phyloP scores from a whole-genome alignment of 2,797 vertebrate species.

The Callimico goeldii region DNA sequence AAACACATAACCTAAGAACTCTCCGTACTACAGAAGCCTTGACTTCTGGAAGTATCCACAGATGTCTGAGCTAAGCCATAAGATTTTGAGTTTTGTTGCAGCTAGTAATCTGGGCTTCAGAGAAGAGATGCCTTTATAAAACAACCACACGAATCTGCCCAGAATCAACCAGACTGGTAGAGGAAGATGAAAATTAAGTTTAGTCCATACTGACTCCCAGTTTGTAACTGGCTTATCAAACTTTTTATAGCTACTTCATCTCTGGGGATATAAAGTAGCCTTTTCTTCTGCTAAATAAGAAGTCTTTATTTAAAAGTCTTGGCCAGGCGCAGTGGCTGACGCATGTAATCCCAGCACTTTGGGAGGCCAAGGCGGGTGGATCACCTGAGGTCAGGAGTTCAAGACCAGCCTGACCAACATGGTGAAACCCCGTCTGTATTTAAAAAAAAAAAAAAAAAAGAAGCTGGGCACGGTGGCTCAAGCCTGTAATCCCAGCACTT shows the following conservation, averaged over 20 bases:
- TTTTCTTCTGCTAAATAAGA: conserved; percentile 36
- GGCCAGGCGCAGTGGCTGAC: no score
- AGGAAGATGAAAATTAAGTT: conserved; percentile 51
- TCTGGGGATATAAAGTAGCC: neutral
- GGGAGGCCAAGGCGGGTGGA: no score
- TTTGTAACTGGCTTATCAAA: conserved; percentile 40
- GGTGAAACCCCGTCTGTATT: no score
- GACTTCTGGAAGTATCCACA: conserved; percentile 3
- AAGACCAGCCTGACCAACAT: no score
- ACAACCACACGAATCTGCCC: neutral
- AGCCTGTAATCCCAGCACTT: no score
- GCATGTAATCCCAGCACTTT: no score
- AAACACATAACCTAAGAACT: conserved; percentile 17
- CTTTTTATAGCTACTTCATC: conserved; percentile 18
- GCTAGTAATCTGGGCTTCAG: neutral
- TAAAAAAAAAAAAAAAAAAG: no score
- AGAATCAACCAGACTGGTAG: neutral
- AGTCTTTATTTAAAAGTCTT: neutral
- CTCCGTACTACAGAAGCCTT: neutral
- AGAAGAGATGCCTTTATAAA: neutral
- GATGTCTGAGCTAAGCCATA: neutral
- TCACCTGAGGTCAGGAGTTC: no score
- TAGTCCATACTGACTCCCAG: conserved; percentile 1
- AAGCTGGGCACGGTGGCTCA: no score
- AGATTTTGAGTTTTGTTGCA: conserved; percentile 34